Evolutionary conservation across 2,113 vertebrate genomes (phyloP).

Genomic region (Brachionichthys hirsutus): DNA sequence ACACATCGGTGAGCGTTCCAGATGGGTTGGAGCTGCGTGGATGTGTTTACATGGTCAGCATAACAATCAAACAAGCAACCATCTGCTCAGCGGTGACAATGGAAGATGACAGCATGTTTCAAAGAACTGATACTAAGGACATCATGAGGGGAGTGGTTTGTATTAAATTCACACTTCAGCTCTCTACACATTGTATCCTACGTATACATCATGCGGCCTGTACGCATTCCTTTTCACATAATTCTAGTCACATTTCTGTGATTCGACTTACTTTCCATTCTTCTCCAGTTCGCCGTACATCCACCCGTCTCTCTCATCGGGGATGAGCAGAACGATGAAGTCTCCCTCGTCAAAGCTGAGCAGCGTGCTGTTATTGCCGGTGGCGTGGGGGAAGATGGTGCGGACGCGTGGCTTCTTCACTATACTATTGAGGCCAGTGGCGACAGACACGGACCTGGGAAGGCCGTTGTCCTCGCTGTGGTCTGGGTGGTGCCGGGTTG

Average conservation of each 20-base stretch:
- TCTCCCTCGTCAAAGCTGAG: constrained; percentile 93
- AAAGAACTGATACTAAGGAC: too few relatives aligned
- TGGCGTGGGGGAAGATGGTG: constrained; percentile 92
- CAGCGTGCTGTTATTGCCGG: constrained; percentile 83
- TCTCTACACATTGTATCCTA: too few relatives aligned
- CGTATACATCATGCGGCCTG: not conserved
- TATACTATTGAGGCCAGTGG: constrained; percentile 88
- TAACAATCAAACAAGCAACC: constrained; percentile 31
- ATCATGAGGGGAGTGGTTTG: too few relatives aligned
- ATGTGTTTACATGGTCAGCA: constrained; percentile 19
- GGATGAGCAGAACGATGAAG: constrained; percentile 85
- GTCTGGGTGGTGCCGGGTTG: constrained; percentile 44
- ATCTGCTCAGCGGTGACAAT: constrained; percentile 18
- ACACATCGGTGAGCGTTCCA: constrained; percentile 35
- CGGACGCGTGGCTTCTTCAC: constrained; percentile 87
- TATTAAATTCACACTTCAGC: too few relatives aligned
- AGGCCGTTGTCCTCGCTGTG: constrained; percentile 78
- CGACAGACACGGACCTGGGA: constrained; percentile 86
- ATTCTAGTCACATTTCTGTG: not conserved
- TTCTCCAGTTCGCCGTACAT: constrained; percentile 91
- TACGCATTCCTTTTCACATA: not conserved
- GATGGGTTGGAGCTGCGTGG: constrained; percentile 27
- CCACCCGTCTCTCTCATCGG: constrained; percentile 95
- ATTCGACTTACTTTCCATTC: constrained; percentile 82
- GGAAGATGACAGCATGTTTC: too few relatives aligned